These are phyloP conservation scores for Rhadina sibilatrix DNA, from an alignment of 2,113 vertebrate genomes.

Conservation along the genomic window DNA sequence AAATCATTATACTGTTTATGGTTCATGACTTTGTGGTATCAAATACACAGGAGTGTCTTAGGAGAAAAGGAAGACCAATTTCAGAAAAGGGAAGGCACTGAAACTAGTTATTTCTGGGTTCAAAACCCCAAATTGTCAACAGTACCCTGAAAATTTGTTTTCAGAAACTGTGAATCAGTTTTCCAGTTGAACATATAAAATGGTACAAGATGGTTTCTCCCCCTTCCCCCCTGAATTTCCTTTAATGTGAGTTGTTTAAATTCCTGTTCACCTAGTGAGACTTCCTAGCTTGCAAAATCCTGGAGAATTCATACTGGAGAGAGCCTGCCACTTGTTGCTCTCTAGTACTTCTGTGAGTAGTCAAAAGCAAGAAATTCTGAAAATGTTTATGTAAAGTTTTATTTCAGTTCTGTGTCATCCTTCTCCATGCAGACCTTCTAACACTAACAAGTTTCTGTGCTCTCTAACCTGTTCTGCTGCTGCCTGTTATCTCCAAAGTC, in stretches of 20 bases:
- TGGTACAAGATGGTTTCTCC: not conserved
- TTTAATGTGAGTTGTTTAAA: not conserved
- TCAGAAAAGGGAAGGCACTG: not conserved
- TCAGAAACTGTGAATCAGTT: not conserved
- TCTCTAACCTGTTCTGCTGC: not conserved
- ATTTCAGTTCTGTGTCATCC: not conserved
- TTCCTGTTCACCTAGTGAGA: not conserved
- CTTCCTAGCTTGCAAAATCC: not conserved
- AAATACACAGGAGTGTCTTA: not conserved
- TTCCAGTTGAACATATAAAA: not conserved
- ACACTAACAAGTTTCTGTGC: not conserved
- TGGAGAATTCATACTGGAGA: not conserved
- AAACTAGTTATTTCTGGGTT: not conserved
- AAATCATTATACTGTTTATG: not conserved
- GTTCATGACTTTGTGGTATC: not conserved
- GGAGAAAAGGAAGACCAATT: not conserved
- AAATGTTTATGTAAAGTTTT: not conserved
- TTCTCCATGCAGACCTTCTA: not conserved
- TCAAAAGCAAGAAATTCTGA: not conserved
- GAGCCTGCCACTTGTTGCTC: not conserved
- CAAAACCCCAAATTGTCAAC: not conserved
- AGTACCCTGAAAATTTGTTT: not conserved
- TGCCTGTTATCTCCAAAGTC: not conserved
- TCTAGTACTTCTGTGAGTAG: not conserved
- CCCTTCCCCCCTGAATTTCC: accelerated